Evolutionary conservation across 2,797 vertebrate genomes (phyloP).

Genomic region (Lacerta viridis): DNA sequence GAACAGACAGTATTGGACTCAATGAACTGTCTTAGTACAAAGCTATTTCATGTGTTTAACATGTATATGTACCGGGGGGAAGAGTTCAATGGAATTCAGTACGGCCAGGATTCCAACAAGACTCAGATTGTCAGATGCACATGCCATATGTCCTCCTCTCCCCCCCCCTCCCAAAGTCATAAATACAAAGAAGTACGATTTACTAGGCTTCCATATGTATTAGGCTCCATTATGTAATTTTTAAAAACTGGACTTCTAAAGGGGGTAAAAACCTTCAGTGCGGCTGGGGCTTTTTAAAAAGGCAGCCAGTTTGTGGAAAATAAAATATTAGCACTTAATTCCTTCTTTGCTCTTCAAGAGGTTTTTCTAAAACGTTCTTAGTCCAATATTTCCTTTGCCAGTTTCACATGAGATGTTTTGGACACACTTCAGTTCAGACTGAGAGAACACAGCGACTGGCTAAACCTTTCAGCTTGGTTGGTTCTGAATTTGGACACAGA

Average conservation of each 20-base stretch:
- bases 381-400: slow-evolving; percentile 41
- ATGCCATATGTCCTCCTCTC: neutral
- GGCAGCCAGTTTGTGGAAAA: slow-evolving; percentile 54
- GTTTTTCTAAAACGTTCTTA: slow-evolving; percentile 48
- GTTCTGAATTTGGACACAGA: slow-evolving; percentile 31
- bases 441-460: accelerated
- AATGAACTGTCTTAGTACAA: neutral
- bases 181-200: neutral
- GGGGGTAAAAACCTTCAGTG: neutral
- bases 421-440: slow-evolving; percentile 24
- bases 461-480: neutral
- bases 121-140: slow-evolving; percentile 24
- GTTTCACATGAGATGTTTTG: slow-evolving; percentile 42
- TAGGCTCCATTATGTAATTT: slow-evolving; percentile 41
- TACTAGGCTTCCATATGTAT: slow-evolving; percentile 32
- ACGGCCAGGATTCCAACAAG: slow-evolving; percentile 26
- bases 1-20: neutral
- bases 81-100: neutral
- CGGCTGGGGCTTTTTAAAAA: neutral
- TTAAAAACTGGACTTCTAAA: slow-evolving; percentile 48
- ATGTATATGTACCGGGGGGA: neutral
- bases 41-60: neutral
- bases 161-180: no score
- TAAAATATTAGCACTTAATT: slow-evolving; percentile 53
- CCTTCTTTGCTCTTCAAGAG: neutral